phyloP scores from a whole-genome alignment of 2,888 invertebrate genomes.

The Meganola albula region DNA sequence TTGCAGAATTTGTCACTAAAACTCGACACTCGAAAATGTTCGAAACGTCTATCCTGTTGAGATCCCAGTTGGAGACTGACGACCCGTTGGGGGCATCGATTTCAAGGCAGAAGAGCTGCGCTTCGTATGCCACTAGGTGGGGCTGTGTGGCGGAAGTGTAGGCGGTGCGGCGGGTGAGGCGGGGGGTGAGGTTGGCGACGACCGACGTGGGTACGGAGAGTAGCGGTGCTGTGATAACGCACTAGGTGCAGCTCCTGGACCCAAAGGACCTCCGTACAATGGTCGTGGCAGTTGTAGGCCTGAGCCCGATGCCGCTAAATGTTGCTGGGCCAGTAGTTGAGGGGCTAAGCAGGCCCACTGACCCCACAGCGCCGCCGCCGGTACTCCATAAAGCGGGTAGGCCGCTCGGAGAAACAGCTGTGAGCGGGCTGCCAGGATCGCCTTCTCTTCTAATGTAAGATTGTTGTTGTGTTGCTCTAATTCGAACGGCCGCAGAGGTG shows the following conservation, averaged over 20 bases:
- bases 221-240: slow-evolving; percentile 78
- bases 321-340: slow-evolving; percentile 81
- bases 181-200: slow-evolving; percentile 78
- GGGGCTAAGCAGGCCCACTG: slow-evolving; percentile 84
- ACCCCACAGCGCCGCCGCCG: slow-evolving; percentile 81
- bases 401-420: slow-evolving; percentile 85
- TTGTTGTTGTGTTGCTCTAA: slow-evolving; percentile 84
- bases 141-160: slow-evolving; percentile 57
- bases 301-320: slow-evolving; percentile 74
- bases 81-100: no score
- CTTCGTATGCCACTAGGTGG: slow-evolving; percentile 70
- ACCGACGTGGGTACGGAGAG: slow-evolving; percentile 77
- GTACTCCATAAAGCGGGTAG: slow-evolving; percentile 77
- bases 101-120: no score
- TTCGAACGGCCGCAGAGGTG: slow-evolving; percentile 85
- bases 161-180: slow-evolving; percentile 67
- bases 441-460: slow-evolving; percentile 86
- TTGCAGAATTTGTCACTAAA: no score
- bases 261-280: slow-evolving; percentile 59
- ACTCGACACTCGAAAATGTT: no score
- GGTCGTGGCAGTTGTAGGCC: slow-evolving; percentile 72
- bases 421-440: slow-evolving; percentile 85
- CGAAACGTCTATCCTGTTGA: no score
- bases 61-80: no score
- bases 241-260: slow-evolving; percentile 28